Evolutionary conservation across 2,113 vertebrate species (phyloP).

Genomic region (Grammomys dolichurus): DNA sequence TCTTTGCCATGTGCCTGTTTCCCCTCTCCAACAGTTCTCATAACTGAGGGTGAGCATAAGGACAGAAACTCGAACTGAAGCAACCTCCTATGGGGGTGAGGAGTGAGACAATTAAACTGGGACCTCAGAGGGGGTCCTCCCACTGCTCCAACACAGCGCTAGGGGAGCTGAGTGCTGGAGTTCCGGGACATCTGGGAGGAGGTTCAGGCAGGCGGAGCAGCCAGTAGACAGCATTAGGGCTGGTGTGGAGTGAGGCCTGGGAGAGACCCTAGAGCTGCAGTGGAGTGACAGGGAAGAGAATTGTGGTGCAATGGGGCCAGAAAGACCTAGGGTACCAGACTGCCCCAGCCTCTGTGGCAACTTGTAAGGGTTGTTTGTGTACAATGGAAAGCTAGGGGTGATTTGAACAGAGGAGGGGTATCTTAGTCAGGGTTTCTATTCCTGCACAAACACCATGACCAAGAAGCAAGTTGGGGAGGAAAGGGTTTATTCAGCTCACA

Average conservation of each 20-base stretch:
- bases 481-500: too few species aligned
- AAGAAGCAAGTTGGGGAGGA: too few species aligned
- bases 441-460: too few species aligned
- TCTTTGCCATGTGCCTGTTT: not conserved
- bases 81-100: not conserved
- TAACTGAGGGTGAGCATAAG: not conserved
- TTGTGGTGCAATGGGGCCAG: not conserved
- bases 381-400: not conserved
- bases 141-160: not conserved
- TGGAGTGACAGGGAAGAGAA: rapidly evolving
- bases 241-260: not conserved
- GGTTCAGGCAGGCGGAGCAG: not conserved
- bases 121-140: not conserved
- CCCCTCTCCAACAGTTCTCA: not conserved
- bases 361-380: not conserved
- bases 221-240: rapidly evolving
- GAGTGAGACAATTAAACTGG: not conserved
- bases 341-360: not conserved
- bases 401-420: not conserved
- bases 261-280: not conserved
- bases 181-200: not conserved
- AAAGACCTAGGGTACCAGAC: not conserved
- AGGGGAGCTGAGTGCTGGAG: too few species aligned
- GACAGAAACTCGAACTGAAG: too few species aligned
- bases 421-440: not conserved